phyloP scores from a whole-genome alignment of 2,113 vertebrate species.

The Sphaerodactylus townsendi region DNA sequence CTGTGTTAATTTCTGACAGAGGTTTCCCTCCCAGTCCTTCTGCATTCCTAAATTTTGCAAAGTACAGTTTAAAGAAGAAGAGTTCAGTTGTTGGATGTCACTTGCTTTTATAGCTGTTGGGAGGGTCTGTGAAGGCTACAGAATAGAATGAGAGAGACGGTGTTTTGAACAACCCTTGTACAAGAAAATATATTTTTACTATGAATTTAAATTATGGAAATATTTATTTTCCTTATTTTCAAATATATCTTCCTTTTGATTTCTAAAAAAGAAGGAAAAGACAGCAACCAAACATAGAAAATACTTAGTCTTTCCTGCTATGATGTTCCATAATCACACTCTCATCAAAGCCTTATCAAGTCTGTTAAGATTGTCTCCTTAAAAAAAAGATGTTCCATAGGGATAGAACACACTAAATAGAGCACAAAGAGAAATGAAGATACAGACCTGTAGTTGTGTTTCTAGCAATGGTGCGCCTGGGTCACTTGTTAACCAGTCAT shows the following conservation, averaged over 20 bases:
- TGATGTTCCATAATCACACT: not conserved
- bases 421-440: not conserved
- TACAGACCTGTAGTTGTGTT: conserved; percentile 84
- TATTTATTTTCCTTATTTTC: not conserved
- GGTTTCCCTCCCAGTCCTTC: conserved; percentile 24
- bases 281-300: not conserved
- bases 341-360: fast-evolving
- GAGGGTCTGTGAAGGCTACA: conserved; percentile 25
- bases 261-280: not conserved
- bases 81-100: conserved; percentile 49
- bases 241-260: not conserved
- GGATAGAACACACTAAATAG: not conserved
- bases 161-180: not conserved
- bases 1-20: conserved; percentile 31
- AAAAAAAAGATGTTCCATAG: not conserved
- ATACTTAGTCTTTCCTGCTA: not conserved
- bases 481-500: conserved; percentile 84
- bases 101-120: conserved; percentile 42
- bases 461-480: conserved; percentile 77
- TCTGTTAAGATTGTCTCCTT: not conserved
- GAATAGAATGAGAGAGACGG: not conserved
- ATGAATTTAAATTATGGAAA: not conserved
- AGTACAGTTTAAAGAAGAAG: conserved; percentile 57
- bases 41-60: conserved; percentile 36
- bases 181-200: conserved; percentile 11